Conservation (phyloP, 2,113 vertebrate species). For the Heloderma charlesbogerti region DNA sequence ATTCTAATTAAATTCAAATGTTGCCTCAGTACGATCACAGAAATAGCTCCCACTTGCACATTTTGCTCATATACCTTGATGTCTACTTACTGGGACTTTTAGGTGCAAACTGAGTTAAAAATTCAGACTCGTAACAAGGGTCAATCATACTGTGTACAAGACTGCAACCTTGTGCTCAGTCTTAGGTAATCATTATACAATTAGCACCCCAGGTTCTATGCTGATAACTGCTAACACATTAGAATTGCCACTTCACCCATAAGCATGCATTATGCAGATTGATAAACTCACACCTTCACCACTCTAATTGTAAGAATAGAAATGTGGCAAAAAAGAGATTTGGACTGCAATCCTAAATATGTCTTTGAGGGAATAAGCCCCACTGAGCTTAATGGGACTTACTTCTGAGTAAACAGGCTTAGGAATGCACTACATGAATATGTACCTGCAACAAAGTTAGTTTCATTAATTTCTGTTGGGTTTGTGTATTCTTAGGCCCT, state of each 20-base stretch:
- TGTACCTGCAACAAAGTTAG: conserved; percentile 5
- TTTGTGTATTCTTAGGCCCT: neutral
- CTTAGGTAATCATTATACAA: neutral
- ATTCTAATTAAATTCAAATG: neutral
- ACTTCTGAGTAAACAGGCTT: neutral
- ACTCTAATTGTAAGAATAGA: neutral
- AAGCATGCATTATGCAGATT: neutral
- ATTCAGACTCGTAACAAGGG: neutral
- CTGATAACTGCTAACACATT: neutral
- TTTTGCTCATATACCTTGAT: neutral
- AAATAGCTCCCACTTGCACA: neutral
- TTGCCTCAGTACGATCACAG: neutral
- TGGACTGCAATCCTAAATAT: neutral
- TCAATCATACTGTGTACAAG: neutral
- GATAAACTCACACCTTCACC: neutral
- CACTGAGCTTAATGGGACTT: neutral
- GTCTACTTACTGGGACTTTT: neutral
- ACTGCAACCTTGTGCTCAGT: neutral
- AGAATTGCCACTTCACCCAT: neutral
- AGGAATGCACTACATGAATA: neutral
- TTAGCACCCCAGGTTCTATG: neutral
- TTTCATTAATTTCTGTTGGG: conserved; percentile 11
- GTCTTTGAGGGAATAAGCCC: neutral
- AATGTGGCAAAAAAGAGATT: neutral
- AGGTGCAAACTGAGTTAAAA: neutral